These are phyloP conservation scores for Nestor notabilis DNA, from an alignment of 2,113 vertebrate species.

Conservation along the genomic window DNA sequence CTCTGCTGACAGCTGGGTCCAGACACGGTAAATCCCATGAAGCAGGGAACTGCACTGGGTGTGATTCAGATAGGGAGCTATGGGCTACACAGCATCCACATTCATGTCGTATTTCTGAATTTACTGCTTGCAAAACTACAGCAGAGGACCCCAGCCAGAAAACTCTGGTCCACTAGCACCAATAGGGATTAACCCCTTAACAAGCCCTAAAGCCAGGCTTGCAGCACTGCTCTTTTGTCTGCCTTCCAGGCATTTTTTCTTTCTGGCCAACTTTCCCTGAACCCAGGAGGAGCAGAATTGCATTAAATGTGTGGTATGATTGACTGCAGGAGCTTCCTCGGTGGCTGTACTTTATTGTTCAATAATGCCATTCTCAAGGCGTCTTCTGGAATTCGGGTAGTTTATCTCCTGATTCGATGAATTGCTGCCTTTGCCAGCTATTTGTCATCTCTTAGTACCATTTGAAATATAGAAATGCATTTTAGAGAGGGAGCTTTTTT, in stretches of 20 bases:
- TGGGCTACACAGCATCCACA: neutral
- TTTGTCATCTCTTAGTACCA: neutral
- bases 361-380: neutral
- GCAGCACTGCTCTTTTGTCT: neutral
- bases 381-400: neutral
- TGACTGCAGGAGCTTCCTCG: neutral
- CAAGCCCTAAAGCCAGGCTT: neutral
- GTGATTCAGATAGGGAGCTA: neutral
- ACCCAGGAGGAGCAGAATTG: neutral
- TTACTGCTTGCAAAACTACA: neutral
- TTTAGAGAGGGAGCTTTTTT: neutral
- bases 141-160: neutral
- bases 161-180: neutral
- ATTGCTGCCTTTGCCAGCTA: neutral
- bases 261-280: neutral
- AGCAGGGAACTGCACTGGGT: neutral
- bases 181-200: neutral
- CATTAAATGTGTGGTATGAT: neutral
- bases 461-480: neutral
- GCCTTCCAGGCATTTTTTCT: neutral
- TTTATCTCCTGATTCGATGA: neutral
- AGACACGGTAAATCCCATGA: neutral
- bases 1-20: neutral
- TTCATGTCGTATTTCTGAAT: neutral
- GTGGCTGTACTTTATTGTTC: neutral